Evolutionary conservation across 2,888 invertebrate genomes (phyloP), one percentile per base, ranked within the genome.

Genomic region (Silvanus unidentatus): DNA sequence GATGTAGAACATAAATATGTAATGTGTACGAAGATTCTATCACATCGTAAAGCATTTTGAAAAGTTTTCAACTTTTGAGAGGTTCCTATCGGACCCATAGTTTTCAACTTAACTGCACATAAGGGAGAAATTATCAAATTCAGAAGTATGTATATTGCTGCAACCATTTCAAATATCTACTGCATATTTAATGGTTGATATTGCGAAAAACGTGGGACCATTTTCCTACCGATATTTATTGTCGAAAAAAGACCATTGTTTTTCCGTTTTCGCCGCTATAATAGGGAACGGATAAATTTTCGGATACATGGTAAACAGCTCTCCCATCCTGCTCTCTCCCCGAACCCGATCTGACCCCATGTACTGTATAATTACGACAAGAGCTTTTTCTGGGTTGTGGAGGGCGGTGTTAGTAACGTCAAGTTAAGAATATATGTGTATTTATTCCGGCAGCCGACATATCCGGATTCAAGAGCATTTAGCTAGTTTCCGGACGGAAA

Each of bases 401-500:
- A 28, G 37, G 45, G 44, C 28, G 43, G 15, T 16, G 16, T n/a
- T 9, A 38, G 34, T 28, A 35, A 43, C 39, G 48, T 42, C 50
- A 40, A 40, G 49, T 54, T 53, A 60, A 60, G 60, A 57, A 62
- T 63, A 63, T 62, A 65, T 63, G 60, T 59, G 62, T 65, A 65
- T 67, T 66, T 66, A 66, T 66, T 66, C 66, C 65, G 65, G 68
- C 64, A 53, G 58, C 61, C 59, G 59, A 59, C 63, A 57, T 58
- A 63, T 68, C 68, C 66, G 66, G 64, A 65, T 66, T 64, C 64
- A 59, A 57, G 59, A 65, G 65, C 65, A 65, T 66, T 68, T 66
- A 65, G 62, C 55, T 58, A 60, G 64, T 65, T 67, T 68, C 68
- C 68, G 66, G 66, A 50, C 57, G 64, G 65, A 65, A 64, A 64